phyloP scores from a whole-genome alignment of 1,140 invertebrate genomes.

The Octopus sinensis region DNA sequence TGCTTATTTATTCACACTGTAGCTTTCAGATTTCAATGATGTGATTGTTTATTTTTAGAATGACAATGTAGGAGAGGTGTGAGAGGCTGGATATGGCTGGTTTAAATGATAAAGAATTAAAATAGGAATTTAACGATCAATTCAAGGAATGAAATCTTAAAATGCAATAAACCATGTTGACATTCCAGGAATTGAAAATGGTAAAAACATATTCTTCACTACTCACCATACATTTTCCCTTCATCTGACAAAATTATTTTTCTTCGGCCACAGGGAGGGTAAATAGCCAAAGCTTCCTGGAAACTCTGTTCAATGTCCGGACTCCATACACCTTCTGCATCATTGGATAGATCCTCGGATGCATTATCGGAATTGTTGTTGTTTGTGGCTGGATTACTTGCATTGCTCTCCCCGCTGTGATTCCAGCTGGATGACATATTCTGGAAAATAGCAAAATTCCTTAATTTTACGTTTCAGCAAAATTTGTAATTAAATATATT shows the following conservation, averaged over 20 bases:
- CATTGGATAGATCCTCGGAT: slow-evolving; percentile 58
- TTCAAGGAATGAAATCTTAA: no score
- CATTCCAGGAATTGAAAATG: no score
- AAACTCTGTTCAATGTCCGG: slow-evolving; percentile 99
- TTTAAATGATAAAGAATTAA: no score
- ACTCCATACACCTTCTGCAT: slow-evolving; percentile 99
- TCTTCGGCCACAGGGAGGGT: slow-evolving; percentile 96
- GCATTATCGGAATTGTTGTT: slow-evolving; percentile 21
- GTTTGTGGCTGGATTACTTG: slow-evolving; percentile 13
- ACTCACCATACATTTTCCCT: slow-evolving; percentile 99
- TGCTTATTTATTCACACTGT: no score
- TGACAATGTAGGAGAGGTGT: no score
- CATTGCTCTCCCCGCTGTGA: slow-evolving; percentile 11
- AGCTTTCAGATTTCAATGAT: no score
- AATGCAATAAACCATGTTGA: no score
- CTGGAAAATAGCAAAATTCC: neutral
- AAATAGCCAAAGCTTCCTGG: slow-evolving; percentile 98
- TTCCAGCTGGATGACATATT: slow-evolving; percentile 9
- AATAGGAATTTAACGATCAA: no score
- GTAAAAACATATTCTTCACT: neutral
- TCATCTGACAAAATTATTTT: slow-evolving; percentile 99
- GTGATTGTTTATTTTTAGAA: no score
- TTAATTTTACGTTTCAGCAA: neutral
- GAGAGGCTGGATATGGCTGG: no score
- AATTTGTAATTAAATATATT: neutral